Base-by-base conservation (phyloP, 1,140 invertebrate species). In the Aphelenchoides fujianensis region DNA sequence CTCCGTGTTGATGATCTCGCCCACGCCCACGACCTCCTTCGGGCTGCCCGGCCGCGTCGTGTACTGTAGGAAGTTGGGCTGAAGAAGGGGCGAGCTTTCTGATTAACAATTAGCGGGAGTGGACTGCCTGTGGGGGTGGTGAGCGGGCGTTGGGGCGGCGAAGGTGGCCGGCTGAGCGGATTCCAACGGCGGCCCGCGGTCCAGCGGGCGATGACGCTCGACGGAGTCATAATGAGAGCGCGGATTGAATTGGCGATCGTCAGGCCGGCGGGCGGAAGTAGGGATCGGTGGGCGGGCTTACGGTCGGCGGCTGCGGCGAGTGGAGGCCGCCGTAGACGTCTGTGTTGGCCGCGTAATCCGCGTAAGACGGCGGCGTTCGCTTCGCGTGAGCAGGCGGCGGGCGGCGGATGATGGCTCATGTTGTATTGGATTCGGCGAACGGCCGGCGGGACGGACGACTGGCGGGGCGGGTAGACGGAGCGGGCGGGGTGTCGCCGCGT, bases 1-100 rank as follows among this genome's bases (percentile, higher is more conserved):
- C 19, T 70, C 69, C 3, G 69, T 70, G 23, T 70, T 70, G 23
- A 70, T 28, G 35, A 72, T 72, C 31, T 70, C 69, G 2, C 69
- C 69, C 7, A 28, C 69, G 2, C 69, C 69, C 9, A 48, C 54
- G 36, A 70, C 16, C 27, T 55, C 28, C 9, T 72, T 30, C 27
- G 69, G 69, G 27, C 35, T 48, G 1, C 69, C 69, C 28, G 67
- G 28, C 7, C 67, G 28, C 32, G 23, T 37, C 7, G 62, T 5
- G 59, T 64, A 34, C 30, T 48, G 23, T 3, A 52, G 16, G 31
- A 16, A 1, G n/a, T 31, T 35, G 16, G 62, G 7, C 31, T 67
- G 23, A 16, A 54, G 31, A 67, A n/a, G n/a, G n/a, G n/a, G n/a
- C n/a, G n/a, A n/a, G n/a, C n/a, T n/a, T n/a, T n/a, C n/a, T n/a